A percentile compares a stretch with the other conserved stretches of the same genome.
phyloP scores from a whole-genome alignment of 2,113 vertebrate genomes.

The Menidia beryllina region DNA sequence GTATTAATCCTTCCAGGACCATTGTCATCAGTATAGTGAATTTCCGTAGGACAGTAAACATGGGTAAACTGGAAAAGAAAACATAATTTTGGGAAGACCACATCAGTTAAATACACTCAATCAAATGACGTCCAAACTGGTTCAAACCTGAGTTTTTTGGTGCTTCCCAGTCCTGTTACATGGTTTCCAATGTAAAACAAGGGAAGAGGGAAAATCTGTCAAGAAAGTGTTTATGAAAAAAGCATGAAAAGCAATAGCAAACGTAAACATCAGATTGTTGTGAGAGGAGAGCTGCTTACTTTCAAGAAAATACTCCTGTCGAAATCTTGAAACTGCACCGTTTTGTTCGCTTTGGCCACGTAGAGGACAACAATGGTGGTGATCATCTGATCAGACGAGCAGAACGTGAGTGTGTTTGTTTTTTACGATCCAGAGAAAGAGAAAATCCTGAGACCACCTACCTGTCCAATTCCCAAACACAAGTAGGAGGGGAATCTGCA shows the following conservation, averaged over 20 bases:
- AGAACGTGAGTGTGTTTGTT: background rate
- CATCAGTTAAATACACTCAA: background rate
- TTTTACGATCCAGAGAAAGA: background rate
- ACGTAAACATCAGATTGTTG: no score
- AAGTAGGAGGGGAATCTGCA: constrained; percentile 81
- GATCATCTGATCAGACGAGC: constrained; percentile 71
- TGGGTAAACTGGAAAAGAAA: constrained; percentile 87
- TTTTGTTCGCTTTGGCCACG: constrained; percentile 73
- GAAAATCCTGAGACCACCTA: constrained; percentile 43
- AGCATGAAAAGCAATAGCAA: no score
- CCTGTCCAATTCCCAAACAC: constrained; percentile 81
- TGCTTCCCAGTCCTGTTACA: constrained; percentile 81
- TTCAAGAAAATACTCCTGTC: constrained; percentile 73
- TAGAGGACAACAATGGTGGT: constrained; percentile 78
- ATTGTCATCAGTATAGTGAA: constrained; percentile 94
- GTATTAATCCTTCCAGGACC: constrained; percentile 87
- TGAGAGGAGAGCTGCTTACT: constrained; percentile 48
- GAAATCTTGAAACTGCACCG: constrained; percentile 78
- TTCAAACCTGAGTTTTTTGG: constrained; percentile 81
- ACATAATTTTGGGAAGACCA: background rate
- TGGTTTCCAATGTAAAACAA: constrained; percentile 81
- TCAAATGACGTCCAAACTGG: background rate
- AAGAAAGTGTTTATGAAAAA: background rate
- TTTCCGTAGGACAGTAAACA: constrained; percentile 95
- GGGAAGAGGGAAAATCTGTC: constrained; percentile 82